Conservation (phyloP, 2,113 vertebrate genomes). For the Oceanites oceanicus region DNA sequence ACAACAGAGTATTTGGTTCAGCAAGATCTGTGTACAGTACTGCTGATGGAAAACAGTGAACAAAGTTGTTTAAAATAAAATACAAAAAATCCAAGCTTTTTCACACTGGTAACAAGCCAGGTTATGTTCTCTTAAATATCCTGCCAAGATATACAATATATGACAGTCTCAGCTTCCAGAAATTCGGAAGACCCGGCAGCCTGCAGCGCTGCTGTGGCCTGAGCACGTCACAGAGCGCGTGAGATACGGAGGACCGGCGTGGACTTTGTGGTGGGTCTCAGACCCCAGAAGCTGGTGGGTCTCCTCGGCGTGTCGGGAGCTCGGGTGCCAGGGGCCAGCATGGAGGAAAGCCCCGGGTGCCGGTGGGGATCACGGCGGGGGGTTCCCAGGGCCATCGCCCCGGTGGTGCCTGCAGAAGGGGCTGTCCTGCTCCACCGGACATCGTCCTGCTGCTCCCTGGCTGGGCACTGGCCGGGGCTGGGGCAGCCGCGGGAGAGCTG, state of each 20-base stretch:
- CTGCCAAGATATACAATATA: constrained; percentile 25
- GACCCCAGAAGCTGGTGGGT: background rate
- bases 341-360: background rate
- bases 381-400: background rate
- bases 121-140: background rate
- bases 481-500: background rate
- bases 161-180: background rate
- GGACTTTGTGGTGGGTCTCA: background rate
- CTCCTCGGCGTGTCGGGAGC: background rate
- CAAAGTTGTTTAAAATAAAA: constrained; percentile 1
- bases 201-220: background rate
- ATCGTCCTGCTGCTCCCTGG: background rate
- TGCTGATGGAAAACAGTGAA: constrained; percentile 15
- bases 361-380: background rate
- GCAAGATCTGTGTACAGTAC: background rate
- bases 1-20: background rate
- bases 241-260: background rate
- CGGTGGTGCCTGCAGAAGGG: background rate
- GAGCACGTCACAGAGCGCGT: background rate
- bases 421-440: background rate
- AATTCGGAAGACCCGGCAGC: background rate
- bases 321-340: background rate
- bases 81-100: background rate
- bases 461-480: background rate
- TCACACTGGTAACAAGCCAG: constrained; percentile 7